Base-by-base conservation (phyloP, 2,888 invertebrate species). In the Cordilura impudica region DNA sequence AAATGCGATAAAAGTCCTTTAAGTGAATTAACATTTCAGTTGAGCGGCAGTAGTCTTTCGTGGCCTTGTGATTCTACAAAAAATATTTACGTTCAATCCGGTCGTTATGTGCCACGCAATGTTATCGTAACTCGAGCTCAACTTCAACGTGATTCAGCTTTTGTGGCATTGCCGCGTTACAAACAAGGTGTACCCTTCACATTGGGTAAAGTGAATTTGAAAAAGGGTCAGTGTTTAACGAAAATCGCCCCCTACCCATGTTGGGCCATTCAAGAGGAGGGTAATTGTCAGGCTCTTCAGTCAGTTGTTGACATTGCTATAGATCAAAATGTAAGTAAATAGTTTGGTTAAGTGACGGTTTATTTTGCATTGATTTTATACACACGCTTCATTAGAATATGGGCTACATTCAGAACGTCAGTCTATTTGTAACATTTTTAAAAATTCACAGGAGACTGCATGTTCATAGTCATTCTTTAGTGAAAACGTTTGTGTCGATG, bases 211-310 rank as follows among this genome's bases (percentile, higher is more conserved):
- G 89, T 93, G 39, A 90, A 90, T n/a, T 86, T 93, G 81, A 91
- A 90, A 82, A 88, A 88, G 70, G 91, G 90, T 65, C 89, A 90
- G 35, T 91, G 92, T 80, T 86, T 91, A 61, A 90, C 92, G 1
- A 88, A 89, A 83, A 91, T 92, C 83, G 90, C 90, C 82, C 93
- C 94, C 16, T 93, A 92, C 91, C 94, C 93, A 69, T 93, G 92
- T 88, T 94, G 94, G 93, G 91, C 91, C 75, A 91, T 93, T 84
- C 94, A 95, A 89, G 94, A 94, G 89, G 93, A 93, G 90, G 93
- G 92, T 47, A 92, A 92, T 88, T 93, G 93, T 85, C 91, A 91
- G 84, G 94, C 93, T 81, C 90, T 93, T 75, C 94, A 95, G 89
- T 94, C 94, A 84, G 94, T 92, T 67, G 92, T 93, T 81, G 94